Conservation (phyloP, 2,113 vertebrate species). For the Saguinus imperator region DNA sequence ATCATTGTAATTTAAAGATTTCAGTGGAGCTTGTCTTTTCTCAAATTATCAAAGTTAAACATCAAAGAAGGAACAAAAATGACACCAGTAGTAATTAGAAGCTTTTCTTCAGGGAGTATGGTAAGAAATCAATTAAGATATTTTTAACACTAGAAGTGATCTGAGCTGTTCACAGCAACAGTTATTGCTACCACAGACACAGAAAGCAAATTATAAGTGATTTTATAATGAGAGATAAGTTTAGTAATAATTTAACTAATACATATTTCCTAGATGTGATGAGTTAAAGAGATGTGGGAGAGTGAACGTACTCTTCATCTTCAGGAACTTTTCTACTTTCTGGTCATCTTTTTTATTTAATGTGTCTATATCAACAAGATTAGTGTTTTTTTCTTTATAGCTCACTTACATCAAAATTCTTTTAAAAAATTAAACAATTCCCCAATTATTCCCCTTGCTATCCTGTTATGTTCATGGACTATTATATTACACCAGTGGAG, state of each 20-base stretch:
- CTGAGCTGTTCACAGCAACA: not conserved
- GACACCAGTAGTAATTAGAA: slow-evolving; percentile 5
- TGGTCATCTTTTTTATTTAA: not conserved
- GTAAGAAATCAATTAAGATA: slow-evolving; percentile 5
- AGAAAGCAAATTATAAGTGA: not conserved
- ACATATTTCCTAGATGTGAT: not conserved
- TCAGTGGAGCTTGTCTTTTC: not conserved
- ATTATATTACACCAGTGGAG: not conserved
- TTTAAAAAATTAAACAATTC: not conserved
- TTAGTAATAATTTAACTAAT: not conserved
- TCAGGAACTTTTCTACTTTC: not conserved
- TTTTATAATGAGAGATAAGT: not conserved
- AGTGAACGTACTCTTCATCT: not conserved
- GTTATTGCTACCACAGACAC: not conserved
- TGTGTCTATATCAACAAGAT: not conserved
- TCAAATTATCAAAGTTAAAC: slow-evolving; percentile 44
- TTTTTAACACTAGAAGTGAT: not conserved
- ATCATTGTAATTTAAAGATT: slow-evolving; percentile 25
- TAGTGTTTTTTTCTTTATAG: not conserved
- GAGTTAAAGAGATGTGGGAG: not conserved
- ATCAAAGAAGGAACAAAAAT: not conserved
- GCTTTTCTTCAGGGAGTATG: not conserved
- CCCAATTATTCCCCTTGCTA: too few species aligned
- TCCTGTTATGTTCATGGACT: not conserved
- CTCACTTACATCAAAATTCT: not conserved